phyloP scores from a whole-genome alignment of 2,888 invertebrate species.

The Ypsolopha sequella region DNA sequence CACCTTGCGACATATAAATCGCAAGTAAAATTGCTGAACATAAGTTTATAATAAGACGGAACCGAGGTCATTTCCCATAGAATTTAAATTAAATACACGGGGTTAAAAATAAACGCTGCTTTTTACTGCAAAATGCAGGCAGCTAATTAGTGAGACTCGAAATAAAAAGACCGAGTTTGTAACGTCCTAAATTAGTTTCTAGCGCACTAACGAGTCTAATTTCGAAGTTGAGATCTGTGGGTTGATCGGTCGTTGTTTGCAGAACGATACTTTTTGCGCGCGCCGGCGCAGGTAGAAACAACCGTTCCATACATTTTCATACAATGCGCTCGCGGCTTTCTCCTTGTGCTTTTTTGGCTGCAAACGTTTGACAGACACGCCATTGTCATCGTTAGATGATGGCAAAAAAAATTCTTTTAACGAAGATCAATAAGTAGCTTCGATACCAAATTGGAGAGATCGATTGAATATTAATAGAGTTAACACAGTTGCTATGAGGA shows the following conservation, averaged over 20 bases:
- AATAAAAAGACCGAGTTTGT: conserved; percentile 40
- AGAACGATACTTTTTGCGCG: conserved; percentile 56
- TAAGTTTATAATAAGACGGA: too few species aligned
- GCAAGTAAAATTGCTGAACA: too few species aligned
- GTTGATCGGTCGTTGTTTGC: conserved; percentile 51
- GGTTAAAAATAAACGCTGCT: neutral
- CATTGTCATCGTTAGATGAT: conserved; percentile 65
- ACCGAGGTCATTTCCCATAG: too few species aligned
- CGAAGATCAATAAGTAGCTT: conserved; percentile 2
- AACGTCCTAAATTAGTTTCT: conserved; percentile 53
- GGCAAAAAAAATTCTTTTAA: conserved; percentile 47
- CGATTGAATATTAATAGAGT: neutral
- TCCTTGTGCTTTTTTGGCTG: conserved; percentile 54
- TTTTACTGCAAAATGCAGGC: neutral
- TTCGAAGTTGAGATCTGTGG: conserved; percentile 39
- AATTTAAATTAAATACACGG: neutral
- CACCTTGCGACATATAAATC: too few species aligned
- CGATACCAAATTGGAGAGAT: neutral
- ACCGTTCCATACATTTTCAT: conserved; percentile 63
- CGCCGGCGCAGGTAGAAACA: conserved; percentile 55
- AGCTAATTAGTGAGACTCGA: conserved; percentile 22
- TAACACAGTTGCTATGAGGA: too few species aligned
- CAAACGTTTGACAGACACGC: conserved; percentile 61
- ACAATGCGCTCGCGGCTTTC: conserved; percentile 65
- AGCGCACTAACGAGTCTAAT: conserved; percentile 46